phyloP scores from a whole-genome alignment of 2,888 invertebrate species.

The Epistrophella euchroma region DNA sequence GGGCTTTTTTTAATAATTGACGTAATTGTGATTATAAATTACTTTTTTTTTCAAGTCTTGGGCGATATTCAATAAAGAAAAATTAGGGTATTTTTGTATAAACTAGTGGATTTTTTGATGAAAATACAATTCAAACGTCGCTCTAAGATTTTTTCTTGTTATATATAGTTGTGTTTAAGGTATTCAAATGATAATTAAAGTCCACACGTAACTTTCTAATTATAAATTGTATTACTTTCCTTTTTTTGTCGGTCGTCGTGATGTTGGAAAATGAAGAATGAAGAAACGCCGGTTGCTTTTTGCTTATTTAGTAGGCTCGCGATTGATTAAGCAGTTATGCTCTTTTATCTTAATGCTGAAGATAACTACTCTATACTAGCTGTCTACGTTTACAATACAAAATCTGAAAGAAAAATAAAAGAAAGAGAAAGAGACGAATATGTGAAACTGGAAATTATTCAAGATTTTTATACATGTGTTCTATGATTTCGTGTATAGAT shows the following conservation, averaged over 20 bases:
- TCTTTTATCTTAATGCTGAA: constrained; percentile 68
- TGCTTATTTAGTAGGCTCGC: constrained; percentile 67
- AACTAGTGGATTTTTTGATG: constrained; percentile 11
- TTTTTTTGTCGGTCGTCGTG: constrained; percentile 55
- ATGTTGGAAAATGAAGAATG: constrained; percentile 62
- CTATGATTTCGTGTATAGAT: constrained; percentile 48
- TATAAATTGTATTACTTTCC: constrained; percentile 76
- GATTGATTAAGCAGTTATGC: constrained; percentile 65
- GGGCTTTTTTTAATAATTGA: constrained; percentile 82
- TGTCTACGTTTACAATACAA: constrained; percentile 73
- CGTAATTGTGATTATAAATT: constrained; percentile 80
- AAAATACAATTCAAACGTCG: constrained; percentile 8
- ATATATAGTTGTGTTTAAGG: constrained; percentile 46
- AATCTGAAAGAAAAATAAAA: constrained; percentile 68
- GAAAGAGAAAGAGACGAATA: constrained; percentile 66
- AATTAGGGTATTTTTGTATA: neutral
- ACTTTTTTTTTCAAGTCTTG: constrained; percentile 25
- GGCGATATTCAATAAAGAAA: constrained; percentile 9
- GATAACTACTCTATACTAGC: constrained; percentile 68
- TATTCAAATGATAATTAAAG: constrained; percentile 81
- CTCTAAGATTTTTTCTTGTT: constrained; percentile 12
- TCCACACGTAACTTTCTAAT: constrained; percentile 83
- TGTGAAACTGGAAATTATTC: constrained; percentile 57
- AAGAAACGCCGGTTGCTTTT: constrained; percentile 74
- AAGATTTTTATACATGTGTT: constrained; percentile 41